phyloP scores from a whole-genome alignment of 2,113 vertebrate genomes.

The Phalacrocorax pelagicus region DNA sequence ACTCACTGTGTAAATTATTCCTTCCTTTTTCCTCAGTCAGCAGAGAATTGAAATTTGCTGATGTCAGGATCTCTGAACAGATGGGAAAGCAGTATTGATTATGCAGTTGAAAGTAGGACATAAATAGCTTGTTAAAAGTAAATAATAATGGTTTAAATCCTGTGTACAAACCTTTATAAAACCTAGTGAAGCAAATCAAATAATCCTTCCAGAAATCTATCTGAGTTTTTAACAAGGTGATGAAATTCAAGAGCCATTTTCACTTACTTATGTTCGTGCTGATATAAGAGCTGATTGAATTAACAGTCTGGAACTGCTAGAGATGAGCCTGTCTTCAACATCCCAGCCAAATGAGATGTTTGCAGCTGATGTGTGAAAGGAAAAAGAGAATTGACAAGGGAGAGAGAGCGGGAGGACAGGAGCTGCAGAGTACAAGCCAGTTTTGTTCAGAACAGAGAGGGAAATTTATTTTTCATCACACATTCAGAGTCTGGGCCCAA shows the following conservation, averaged over 20 bases:
- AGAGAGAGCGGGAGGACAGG: conserved; percentile 8
- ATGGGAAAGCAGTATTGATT: conserved; percentile 57
- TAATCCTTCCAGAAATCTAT: conserved; percentile 6
- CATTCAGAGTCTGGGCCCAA: background rate
- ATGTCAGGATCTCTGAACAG: conserved; percentile 46
- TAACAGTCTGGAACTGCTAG: conserved; percentile 57
- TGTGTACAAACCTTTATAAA: conserved; percentile 54
- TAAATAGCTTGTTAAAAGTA: conserved; percentile 63
- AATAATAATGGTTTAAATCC: conserved; percentile 58
- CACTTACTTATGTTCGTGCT: conserved; percentile 13
- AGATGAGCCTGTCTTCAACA: conserved; percentile 46
- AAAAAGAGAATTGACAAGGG: conserved; percentile 28
- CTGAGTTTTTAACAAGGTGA: background rate
- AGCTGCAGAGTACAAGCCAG: background rate
- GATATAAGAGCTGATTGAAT: conserved; percentile 52
- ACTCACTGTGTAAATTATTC: conserved; percentile 13
- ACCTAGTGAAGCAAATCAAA: conserved; percentile 30
- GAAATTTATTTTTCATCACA: background rate
- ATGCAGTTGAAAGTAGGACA: conserved; percentile 22
- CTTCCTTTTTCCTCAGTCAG: conserved; percentile 48
- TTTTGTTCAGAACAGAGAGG: background rate
- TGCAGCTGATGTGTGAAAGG: conserved; percentile 63
- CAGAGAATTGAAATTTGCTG: conserved; percentile 30
- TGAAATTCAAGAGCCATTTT: conserved; percentile 42
- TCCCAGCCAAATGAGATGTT: conserved; percentile 49